These are phyloP conservation scores for Accipiter cooperii DNA, from an alignment of 2,113 vertebrate genomes.

Conservation along the genomic window DNA sequence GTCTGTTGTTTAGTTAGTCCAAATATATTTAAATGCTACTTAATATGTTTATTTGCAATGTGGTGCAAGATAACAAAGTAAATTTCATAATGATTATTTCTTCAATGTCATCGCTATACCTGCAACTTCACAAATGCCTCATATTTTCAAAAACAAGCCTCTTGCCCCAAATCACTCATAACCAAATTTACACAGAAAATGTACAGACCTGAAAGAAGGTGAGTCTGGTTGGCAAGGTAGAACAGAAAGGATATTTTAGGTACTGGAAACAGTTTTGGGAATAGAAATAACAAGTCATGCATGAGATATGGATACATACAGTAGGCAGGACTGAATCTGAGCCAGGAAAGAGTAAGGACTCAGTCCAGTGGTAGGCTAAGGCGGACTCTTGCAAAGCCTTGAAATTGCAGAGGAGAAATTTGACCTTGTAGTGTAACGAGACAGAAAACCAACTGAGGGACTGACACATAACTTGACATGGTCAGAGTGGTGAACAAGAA, in stretches of 20 bases:
- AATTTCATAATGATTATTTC: neutral
- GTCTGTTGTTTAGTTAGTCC: neutral
- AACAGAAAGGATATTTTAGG: neutral
- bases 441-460: neutral
- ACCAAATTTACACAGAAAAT: neutral
- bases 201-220: neutral
- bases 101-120: neutral
- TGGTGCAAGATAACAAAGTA: neutral
- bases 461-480: neutral
- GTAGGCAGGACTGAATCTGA: neutral
- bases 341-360: neutral
- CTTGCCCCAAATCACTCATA: neutral
- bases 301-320: neutral
- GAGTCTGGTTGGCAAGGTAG: neutral
- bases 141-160: neutral
- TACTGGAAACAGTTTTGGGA: neutral
- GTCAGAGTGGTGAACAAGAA: neutral
- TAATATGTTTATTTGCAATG: neutral
- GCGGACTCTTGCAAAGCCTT: neutral
- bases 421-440: neutral
- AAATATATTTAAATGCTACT: neutral
- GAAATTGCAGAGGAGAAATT: neutral
- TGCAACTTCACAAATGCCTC: neutral
- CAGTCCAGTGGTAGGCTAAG: neutral
- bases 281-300: neutral